Evolutionary conservation across 1,140 invertebrate species (phyloP), one percentile per base, ranked within the genome.

Genomic region (Pseudomyrmex cubaensis): DNA sequence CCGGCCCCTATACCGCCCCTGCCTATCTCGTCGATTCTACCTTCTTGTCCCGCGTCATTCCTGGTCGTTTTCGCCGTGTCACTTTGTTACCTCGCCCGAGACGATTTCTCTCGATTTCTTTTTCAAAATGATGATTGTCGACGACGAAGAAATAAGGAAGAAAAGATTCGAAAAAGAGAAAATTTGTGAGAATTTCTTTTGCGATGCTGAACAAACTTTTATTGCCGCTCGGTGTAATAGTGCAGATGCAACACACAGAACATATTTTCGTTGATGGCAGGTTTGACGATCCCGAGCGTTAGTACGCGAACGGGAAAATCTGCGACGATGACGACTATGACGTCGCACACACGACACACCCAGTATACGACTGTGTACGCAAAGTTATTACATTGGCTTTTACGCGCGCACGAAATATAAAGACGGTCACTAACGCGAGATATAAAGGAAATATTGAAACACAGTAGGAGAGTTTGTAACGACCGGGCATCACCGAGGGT

Each of bases 361-460:
- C 25, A 22, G 17, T 77, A 57, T 69, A 77, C 8, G 13, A 13
- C 67, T 8, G 17, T 44, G 15, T 56, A 69, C 50, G 62, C 64
- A 13, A 78, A 48, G 70, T 85, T 82, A 88, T 88, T 84, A 85
- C 48, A 22, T 74, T 20, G 57, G 82, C 70, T 82, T 87, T 87
- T 82, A 85, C 69, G 70, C 22, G 52, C 57, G 75, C 82, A 70
- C 69, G 85, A 72, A 72, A 85, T 85, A 87, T 87, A 88, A 88
- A 88, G 85, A 25, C 69, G 69, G 74, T 54, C 74, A 75, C 75
- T 75, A 75, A 80, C 74, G 82, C 69, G 62, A n/a, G 52, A 22
- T 59, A 66, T 69, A 82, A 72, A 73, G 87, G 85, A 88, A 87
- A 88, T 85, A 87, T 80, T 80, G 86, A 87, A 87, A 87, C 86